phyloP scores from a whole-genome alignment of 2,888 invertebrate species.

The Ptychoptera albimana region DNA sequence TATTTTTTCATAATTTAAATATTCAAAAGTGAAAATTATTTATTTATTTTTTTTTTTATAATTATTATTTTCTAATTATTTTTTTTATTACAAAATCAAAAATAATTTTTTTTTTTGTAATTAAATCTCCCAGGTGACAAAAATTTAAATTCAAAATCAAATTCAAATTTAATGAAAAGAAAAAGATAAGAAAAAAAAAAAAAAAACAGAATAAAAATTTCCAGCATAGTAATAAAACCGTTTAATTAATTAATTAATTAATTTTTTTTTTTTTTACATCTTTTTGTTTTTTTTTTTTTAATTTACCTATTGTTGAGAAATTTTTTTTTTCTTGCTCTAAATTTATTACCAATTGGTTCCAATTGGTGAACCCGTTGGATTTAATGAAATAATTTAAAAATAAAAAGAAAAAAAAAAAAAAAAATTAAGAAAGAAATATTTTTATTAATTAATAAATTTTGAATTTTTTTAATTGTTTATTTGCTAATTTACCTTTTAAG shows the following conservation, averaged over 20 bases:
- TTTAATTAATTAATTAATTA: not conserved
- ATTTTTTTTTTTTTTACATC: not conserved
- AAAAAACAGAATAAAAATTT: too few relatives aligned
- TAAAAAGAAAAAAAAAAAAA: conserved; percentile 9
- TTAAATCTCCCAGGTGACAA: conserved; percentile 12
- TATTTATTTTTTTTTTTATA: conserved; percentile 3
- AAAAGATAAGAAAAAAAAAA: conserved; percentile 1
- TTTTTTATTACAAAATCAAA: conserved; percentile 10
- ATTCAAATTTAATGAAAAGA: too few relatives aligned
- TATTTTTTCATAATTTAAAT: too few relatives aligned
- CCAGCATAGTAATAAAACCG: too few relatives aligned
- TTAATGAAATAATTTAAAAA: conserved; percentile 12
- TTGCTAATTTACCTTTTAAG: too few relatives aligned
- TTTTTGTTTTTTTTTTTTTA: not conserved
- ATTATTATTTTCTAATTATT: conserved; percentile 8
- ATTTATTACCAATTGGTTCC: conserved; percentile 18
- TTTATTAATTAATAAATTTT: too few relatives aligned
- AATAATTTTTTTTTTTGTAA: conserved; percentile 8
- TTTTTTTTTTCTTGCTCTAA: conserved; percentile 3
- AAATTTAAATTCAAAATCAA: conserved; percentile 1
- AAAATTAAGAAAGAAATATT: conserved; percentile 2
- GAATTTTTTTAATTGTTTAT: too few relatives aligned
- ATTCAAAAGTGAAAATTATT: not conserved
- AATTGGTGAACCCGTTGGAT: conserved; percentile 20
- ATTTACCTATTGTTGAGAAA: too few relatives aligned